Conservation (phyloP, 2,888 invertebrate species). For the Drosophila cognata region DNA sequence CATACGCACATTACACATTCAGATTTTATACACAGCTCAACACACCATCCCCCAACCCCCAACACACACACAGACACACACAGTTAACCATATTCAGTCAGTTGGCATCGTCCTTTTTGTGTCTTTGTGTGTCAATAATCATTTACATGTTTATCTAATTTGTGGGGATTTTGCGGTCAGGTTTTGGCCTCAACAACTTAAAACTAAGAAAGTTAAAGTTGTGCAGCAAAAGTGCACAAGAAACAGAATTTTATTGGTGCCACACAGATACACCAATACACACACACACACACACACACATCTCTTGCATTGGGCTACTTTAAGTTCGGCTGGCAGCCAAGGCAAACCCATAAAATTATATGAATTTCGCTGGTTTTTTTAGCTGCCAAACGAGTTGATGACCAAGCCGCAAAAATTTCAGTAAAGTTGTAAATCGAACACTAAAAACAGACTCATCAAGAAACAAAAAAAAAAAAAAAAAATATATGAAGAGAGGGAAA, state of each 20-base stretch:
- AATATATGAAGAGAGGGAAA: constrained; percentile 21
- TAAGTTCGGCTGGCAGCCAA: constrained; percentile 43
- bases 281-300: constrained; percentile 15
- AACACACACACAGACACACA: neutral
- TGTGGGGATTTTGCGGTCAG: constrained; percentile 49
- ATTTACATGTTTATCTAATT: constrained; percentile 80
- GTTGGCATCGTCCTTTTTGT: constrained; percentile 52
- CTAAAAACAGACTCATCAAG: constrained; percentile 28
- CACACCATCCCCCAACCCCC: neutral
- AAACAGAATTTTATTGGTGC: constrained; percentile 36
- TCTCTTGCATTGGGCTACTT: constrained; percentile 56
- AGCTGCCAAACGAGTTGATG: constrained; percentile 68
- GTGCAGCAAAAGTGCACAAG: constrained; percentile 39
- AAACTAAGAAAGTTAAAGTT: constrained; percentile 37
- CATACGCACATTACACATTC: constrained; percentile 76
- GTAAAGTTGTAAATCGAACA: constrained; percentile 68
- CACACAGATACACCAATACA: constrained; percentile 34
- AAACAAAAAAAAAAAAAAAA: constrained; percentile 1
- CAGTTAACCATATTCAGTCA: constrained; percentile 2
- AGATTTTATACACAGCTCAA: constrained; percentile 57
- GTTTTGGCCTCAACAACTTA: constrained; percentile 15
- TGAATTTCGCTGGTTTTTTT: constrained; percentile 49
- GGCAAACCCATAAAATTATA: constrained; percentile 46
- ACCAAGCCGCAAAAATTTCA: constrained; percentile 70
- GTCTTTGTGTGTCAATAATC: constrained; percentile 66